Evolutionary conservation across 2,888 invertebrate species (phyloP).

Genomic region (Hylaea fasciaria): DNA sequence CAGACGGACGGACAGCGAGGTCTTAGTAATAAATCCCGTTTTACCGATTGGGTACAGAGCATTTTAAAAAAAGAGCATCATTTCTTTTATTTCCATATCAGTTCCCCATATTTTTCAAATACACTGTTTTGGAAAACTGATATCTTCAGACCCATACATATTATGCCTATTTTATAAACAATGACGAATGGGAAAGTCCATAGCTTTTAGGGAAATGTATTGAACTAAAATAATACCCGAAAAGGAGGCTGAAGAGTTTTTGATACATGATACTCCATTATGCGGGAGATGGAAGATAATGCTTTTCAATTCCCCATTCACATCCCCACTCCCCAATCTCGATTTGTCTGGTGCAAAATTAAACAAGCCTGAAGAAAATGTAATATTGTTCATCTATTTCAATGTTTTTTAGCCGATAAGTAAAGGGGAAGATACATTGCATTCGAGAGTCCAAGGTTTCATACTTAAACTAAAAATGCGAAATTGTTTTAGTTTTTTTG

Average conservation of each 20-base stretch:
- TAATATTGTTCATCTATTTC: background rate
- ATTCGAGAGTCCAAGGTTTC: too few species aligned
- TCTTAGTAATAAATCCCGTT: too few species aligned
- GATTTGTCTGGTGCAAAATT: constrained; percentile 10
- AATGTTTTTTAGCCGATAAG: too few species aligned
- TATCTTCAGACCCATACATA: background rate
- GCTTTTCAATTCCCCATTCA: constrained; percentile 26
- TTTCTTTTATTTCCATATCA: too few species aligned
- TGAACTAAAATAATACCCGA: constrained; percentile 20
- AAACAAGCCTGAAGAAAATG: background rate
- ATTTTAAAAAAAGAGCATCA: too few species aligned
- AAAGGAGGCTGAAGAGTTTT: too few species aligned
- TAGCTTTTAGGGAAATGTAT: constrained; percentile 29
- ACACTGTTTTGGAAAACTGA: background rate
- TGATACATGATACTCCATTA: constrained; percentile 26
- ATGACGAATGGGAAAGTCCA: constrained; percentile 27
- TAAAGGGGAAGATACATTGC: too few species aligned
- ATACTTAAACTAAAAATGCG: too few species aligned
- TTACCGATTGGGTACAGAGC: too few species aligned
- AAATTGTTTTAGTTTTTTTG: too few species aligned
- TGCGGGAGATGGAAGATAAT: constrained; percentile 10
- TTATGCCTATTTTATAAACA: constrained; percentile 1
- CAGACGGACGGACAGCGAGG: too few species aligned
- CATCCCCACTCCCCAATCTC: background rate
- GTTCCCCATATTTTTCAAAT: too few species aligned